A percentile compares a stretch with the other conserved stretches of the same genome.
Evolutionary conservation across 2,888 invertebrate genomes (phyloP).

Genomic region (Nebria brevicollis): DNA sequence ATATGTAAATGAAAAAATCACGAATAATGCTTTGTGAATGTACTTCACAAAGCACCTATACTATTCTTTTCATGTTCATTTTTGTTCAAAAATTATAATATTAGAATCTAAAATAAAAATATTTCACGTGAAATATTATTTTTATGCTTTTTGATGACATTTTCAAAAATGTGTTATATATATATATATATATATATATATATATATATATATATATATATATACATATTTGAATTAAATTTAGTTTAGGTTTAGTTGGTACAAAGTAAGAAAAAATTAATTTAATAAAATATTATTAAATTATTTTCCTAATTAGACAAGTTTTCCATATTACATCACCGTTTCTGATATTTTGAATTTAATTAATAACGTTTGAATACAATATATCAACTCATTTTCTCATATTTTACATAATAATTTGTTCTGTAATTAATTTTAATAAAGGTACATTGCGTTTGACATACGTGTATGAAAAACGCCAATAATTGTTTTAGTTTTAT

Average conservation of each 20-base stretch:
- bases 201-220: not conserved
- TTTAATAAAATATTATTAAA: not conserved
- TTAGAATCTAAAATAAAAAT: too few relatives aligned
- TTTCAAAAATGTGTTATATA: not conserved
- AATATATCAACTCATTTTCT: not conserved
- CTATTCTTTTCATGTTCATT: too few relatives aligned
- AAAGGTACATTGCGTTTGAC: not conserved
- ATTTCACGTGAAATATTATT: not conserved
- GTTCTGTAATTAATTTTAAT: not conserved
- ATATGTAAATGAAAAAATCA: too few relatives aligned
- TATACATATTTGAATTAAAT: not conserved
- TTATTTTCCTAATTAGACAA: not conserved
- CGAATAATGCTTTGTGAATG: too few relatives aligned
- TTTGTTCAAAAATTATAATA: too few relatives aligned
- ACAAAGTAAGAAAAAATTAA: not conserved
- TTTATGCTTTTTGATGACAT: not conserved
- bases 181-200: not conserved
- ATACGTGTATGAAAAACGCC: not conserved
- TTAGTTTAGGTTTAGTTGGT: not conserved
- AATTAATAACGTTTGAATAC: not conserved
- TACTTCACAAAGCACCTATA: too few relatives aligned
- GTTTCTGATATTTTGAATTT: not conserved
- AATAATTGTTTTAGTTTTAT: too few relatives aligned
- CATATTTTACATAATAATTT: not conserved
- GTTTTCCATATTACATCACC: not conserved